Conservation (phyloP, 1,140 invertebrate genomes). For the Leptonema lineaticorne region DNA sequence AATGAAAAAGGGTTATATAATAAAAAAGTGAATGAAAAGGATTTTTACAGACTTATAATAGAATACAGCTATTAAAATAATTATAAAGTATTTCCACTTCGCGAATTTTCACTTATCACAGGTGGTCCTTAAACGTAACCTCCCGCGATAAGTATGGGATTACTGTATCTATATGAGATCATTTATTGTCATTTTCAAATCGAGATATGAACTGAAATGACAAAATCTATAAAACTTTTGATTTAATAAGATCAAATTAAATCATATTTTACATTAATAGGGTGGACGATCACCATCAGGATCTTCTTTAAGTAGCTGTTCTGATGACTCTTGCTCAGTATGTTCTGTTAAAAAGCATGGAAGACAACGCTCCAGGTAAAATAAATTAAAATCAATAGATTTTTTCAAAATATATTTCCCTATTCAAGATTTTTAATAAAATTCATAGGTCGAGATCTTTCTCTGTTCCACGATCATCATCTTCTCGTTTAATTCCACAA, state of each 20-base stretch:
- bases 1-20: too few species aligned
- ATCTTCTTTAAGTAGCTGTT: conserved; percentile 75
- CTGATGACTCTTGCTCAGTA: conserved; percentile 77
- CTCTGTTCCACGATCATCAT: conserved; percentile 49
- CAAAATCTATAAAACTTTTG: neutral
- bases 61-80: too few species aligned
- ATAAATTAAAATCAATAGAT: neutral
- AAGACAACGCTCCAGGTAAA: conserved; percentile 31
- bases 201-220: neutral
- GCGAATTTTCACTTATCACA: too few species aligned
- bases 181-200: too few species aligned
- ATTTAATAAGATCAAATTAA: neutral
- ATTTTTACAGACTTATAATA: too few species aligned
- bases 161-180: too few species aligned
- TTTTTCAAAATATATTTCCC: neutral
- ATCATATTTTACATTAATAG: conserved; percentile 19
- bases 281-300: conserved; percentile 56
- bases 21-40: too few species aligned
- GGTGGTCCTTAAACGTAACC: too few species aligned
- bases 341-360: conserved; percentile 58
- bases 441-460: conserved; percentile 52
- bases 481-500: conserved; percentile 28
- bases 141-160: too few species aligned
- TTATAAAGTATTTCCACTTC: too few species aligned
- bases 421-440: neutral